A percentile compares a stretch with the other conserved stretches of the same genome.
These are phyloP conservation scores for Cyanoramphus novaezelandiae DNA, from an alignment of 2,113 vertebrate species.

Conservation along the genomic window DNA sequence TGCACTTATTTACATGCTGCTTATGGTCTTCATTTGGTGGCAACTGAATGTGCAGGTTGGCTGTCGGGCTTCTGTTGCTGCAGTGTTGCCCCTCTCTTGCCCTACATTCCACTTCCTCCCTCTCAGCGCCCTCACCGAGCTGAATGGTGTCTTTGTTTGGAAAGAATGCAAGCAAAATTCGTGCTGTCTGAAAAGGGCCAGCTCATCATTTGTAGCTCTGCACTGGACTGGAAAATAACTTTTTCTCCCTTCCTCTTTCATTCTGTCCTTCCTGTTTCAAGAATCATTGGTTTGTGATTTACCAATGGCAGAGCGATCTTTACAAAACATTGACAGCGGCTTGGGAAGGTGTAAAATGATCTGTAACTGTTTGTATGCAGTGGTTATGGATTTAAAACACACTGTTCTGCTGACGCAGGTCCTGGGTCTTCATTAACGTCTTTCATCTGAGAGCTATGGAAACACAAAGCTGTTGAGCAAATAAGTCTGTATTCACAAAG, in stretches of 20 bases:
- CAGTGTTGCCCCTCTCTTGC: neutral
- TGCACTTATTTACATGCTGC: rapidly evolving
- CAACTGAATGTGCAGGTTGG: neutral
- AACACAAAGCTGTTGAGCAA: neutral
- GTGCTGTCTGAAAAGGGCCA: conserved; percentile 14
- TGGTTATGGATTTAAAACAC: neutral
- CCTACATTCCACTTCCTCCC: conserved; percentile 1
- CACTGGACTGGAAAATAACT: neutral
- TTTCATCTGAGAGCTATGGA: rapidly evolving
- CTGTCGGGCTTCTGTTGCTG: neutral
- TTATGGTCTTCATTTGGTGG: rapidly evolving
- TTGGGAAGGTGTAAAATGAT: neutral
- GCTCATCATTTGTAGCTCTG: conserved; percentile 25
- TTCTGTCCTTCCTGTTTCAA: neutral
- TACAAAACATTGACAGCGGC: neutral
- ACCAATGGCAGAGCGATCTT: neutral
- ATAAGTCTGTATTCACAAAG: neutral
- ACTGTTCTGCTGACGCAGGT: neutral
- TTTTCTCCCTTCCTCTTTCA: neutral
- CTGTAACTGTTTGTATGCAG: neutral
- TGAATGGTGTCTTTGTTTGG: conserved; percentile 40
- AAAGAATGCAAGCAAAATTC: conserved; percentile 18
- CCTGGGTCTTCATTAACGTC: neutral
- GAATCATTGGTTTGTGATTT: neutral
- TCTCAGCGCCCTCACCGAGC: neutral